A percentile compares a stretch with the other conserved stretches of the same genome.
phyloP scores from a whole-genome alignment of 2,113 vertebrate genomes.

The Aegotheles bennettii region DNA sequence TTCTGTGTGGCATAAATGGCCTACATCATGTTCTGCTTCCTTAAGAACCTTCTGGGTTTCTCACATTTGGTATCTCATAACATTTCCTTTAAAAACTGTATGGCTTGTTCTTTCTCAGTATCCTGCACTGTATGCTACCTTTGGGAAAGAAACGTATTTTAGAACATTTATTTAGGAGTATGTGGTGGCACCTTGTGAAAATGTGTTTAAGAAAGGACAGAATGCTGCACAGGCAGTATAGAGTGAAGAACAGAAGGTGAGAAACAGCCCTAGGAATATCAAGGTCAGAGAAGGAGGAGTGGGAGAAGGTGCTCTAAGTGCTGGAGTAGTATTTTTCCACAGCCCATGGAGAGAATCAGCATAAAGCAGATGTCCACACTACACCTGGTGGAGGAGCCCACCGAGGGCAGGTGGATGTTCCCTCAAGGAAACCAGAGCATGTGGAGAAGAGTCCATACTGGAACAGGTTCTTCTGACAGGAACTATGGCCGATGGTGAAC shows the following conservation, averaged over 20 bases:
- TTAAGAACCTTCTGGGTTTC: background rate
- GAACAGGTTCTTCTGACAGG: background rate
- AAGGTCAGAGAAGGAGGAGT: background rate
- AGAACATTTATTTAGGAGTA: background rate
- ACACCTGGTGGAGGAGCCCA: background rate
- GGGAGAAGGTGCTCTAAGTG: background rate
- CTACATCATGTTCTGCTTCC: background rate
- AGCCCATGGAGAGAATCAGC: background rate
- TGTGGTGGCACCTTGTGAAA: background rate
- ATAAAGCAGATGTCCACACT: background rate
- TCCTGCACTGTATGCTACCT: background rate
- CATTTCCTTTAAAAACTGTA: background rate
- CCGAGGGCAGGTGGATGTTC: background rate
- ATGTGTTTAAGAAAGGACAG: background rate
- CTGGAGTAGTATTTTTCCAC: background rate
- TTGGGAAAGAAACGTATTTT: background rate
- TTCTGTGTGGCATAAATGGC: background rate
- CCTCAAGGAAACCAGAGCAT: rapidly evolving
- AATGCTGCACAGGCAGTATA: background rate
- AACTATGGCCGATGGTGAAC: background rate
- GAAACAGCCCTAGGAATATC: background rate
- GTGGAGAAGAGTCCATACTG: background rate
- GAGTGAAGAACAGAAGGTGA: background rate
- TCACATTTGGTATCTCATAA: background rate
- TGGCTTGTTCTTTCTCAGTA: background rate